These are phyloP conservation scores for Psilopogon haemacephalus DNA, from an alignment of 2,113 vertebrate species.

Conservation along the genomic window DNA sequence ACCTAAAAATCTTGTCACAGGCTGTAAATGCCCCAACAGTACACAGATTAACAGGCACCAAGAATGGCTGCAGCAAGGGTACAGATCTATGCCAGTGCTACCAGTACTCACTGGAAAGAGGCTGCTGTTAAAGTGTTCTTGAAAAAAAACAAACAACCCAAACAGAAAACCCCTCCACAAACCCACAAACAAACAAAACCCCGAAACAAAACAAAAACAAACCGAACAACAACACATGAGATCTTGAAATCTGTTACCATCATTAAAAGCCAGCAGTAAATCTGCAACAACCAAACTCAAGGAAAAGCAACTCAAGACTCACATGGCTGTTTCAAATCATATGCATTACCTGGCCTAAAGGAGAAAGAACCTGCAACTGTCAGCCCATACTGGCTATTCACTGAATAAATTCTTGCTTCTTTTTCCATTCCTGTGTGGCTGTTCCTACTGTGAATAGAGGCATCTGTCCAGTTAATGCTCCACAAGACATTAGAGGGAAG, in stretches of 20 bases:
- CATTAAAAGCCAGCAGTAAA: not conserved
- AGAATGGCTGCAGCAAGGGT: not conserved
- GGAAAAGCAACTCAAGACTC: not conserved
- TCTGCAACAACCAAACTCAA: not conserved
- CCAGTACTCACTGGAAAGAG: not conserved
- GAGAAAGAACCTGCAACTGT: not conserved
- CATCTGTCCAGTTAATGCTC: not conserved
- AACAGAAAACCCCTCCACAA: too few relatives aligned
- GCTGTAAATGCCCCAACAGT: not conserved
- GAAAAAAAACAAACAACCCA: not conserved
- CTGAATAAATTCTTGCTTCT: not conserved
- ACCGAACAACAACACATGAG: not conserved
- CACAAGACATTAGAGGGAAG: not conserved
- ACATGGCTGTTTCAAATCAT: not conserved
- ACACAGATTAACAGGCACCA: not conserved
- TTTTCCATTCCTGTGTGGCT: not conserved
- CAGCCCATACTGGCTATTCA: not conserved
- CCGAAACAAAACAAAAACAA: not conserved
- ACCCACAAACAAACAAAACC: too few relatives aligned
- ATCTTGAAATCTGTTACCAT: not conserved
- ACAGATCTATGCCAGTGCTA: not conserved
- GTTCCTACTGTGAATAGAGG: not conserved
- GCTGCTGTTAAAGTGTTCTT: not conserved
- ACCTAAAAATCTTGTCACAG: not conserved
- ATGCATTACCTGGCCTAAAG: not conserved